Base-by-base conservation (phyloP, 1,140 invertebrate genomes). In the Muscidifurax raptorellus region DNA sequence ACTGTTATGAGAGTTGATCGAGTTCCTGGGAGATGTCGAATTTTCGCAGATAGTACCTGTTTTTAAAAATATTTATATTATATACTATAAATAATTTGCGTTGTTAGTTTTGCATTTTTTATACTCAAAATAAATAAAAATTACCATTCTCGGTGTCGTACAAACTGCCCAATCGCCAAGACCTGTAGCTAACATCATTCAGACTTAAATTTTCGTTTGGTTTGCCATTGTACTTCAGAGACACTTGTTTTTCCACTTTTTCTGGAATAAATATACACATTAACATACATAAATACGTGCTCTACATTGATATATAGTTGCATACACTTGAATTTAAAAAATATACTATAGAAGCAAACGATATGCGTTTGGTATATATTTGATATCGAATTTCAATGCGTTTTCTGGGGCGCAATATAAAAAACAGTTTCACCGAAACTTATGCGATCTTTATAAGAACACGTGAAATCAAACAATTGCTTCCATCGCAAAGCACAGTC, bases 131-230 rank as follows among this genome's bases (percentile, higher is more conserved):
- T 32, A 40, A 40, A 36, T 72, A 36, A 36, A 72, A 36, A 36
- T 76, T 90, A 90, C 91, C 90, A 80, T 90, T 90, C 7, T 85
- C 80, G 59, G 88, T 88, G 83, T 92, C 91, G 66, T 93, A 93
- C 4, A 93, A 85, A 86, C 92, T 93, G 4, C 91, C 92, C 32
- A 92, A 79, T 87, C 92, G 88, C 92, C 92, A 93, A 25, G 92
- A 93, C 86, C 91, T 90, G 77, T 93, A 93, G 77, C 92, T 93
- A 22, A 93, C 88, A 52, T 93, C 92, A 66, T 88, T 90, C 22
- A 91, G 86, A 81, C 92, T 92, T 9, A 91, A 80, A 85, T 90
- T 91, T 13, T 91, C 91, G 44, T 91, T 91, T 0, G 79, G 52
- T 71, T 88, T 85, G 36, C 85, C 88, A 76, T 88, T 90, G 5